Base-by-base conservation (phyloP, 2,888 invertebrate genomes). In the Papilio demoleus region DNA sequence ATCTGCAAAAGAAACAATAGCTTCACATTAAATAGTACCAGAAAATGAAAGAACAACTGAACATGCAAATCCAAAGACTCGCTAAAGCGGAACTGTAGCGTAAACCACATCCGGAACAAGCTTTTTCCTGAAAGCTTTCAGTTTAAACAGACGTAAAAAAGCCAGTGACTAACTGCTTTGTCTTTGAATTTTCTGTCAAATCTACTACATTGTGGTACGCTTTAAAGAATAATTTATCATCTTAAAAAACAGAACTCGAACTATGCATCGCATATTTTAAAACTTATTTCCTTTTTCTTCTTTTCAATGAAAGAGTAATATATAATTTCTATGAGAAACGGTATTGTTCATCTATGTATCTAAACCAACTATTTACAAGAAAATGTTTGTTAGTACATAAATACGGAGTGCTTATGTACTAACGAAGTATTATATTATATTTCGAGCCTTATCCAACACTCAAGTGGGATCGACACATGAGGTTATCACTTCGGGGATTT, bases 81-180 rank as follows among this genome's bases (percentile, higher is more conserved):
- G 40, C 56, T 56, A 65, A 59, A 65, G 65, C 59, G 65, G 65
- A 65, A 65, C 59, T 59, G 45, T 59, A 65, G 45, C 65, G 65
- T 65, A 65, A 59, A 65, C 65, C 65, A 65, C 65, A 65, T 65
- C 59, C 47, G 58, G 65, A 59, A 65, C 36, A 59, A 47, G 47
- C 65, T 59, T 65, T 65, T 65, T 65, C 65, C 65, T 65, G 59
- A 65, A 65, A 65, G 59, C 65, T 59, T 65, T 65, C 36, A 65
- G 24, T 65, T 65, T 34, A 65, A 65, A 65, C 42, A 31, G 59
- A 58, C 65, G 59, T 58, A 65, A 65, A 63, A 65, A 65, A 65
- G 34, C 59, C 59, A 42, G 36, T 59, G 36, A 45, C 59, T 65
- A 65, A 63, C 63, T 63, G 63, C 65, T 59, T 65, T 65, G 65